Percentiles rank a stretch among this genome's conserved stretches.
Evolutionary conservation across 1,140 invertebrate genomes (phyloP).

Genomic region (Mactra quadrangularis): DNA sequence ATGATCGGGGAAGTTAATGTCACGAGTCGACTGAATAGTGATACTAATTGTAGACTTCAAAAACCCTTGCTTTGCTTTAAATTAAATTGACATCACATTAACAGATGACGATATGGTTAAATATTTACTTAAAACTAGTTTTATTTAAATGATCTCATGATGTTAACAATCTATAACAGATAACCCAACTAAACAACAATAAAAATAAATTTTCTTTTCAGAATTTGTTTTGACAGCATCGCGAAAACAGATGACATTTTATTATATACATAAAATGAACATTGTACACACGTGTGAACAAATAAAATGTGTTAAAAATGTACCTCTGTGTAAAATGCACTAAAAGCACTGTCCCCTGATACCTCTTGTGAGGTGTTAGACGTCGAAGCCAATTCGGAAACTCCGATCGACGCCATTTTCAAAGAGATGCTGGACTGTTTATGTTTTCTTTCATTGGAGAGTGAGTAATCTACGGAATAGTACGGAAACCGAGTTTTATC

Average conservation of each 20-base stretch:
- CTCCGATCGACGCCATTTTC: conserved; percentile 53
- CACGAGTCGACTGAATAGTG: no score
- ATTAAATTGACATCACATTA: no score
- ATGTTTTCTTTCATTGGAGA: conserved; percentile 12
- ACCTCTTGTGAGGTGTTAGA: conserved; percentile 3
- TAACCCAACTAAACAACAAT: no score
- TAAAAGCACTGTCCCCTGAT: conserved; percentile 18
- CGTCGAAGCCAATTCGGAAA: conserved; percentile 12
- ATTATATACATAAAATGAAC: not conserved
- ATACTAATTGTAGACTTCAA: no score
- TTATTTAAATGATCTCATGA: no score
- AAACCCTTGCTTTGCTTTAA: no score
- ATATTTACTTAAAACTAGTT: no score
- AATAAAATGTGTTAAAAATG: not conserved
- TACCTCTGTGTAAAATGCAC: conserved; percentile 51
- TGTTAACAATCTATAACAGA: no score
- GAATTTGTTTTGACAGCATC: conserved; percentile 12
- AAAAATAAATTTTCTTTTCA: no score
- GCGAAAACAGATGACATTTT: conserved; percentile 14
- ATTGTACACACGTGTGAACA: not conserved
- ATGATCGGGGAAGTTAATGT: no score
- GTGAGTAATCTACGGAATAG: not conserved
- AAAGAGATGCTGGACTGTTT: conserved; percentile 29
- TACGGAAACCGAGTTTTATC: no score
- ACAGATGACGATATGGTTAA: no score